A percentile compares a stretch with the other conserved stretches of the same genome.
phyloP scores from a whole-genome alignment of 2,113 vertebrate genomes.

The Podocnemis expansa region DNA sequence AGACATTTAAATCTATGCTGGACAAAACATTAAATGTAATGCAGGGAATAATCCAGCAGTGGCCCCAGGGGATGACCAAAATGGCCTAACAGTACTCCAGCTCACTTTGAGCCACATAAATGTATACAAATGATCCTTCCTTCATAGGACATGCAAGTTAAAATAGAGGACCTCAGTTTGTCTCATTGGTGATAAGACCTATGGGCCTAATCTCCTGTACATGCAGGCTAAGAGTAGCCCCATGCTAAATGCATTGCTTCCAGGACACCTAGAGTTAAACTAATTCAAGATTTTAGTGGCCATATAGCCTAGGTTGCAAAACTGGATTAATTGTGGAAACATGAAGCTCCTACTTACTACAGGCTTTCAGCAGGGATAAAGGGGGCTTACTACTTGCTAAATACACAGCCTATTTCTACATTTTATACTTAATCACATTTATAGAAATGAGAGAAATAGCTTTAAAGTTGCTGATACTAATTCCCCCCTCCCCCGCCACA shows the following conservation, averaged over 20 bases:
- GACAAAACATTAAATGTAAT: neutral
- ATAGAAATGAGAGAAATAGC: neutral
- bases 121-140: rapidly evolving
- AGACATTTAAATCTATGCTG: neutral
- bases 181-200: rapidly evolving
- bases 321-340: neutral
- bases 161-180: neutral
- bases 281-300: rapidly evolving
- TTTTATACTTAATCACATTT: neutral
- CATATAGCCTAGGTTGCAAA: neutral
- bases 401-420: neutral
- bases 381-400: neutral
- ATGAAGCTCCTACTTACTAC: neutral
- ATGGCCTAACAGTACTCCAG: rapidly evolving
- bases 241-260: neutral
- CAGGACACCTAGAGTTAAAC: rapidly evolving
- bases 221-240: no score
- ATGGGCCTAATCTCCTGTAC: neutral
- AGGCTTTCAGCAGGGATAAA: neutral
- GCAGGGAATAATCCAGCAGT: neutral
- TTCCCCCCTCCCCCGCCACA: neutral
- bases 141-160: neutral
- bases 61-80: neutral
- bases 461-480: neutral
- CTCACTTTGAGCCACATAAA: neutral